Evolutionary conservation across 2,888 invertebrate genomes (phyloP), one percentile per base, ranked within the genome.

Genomic region (Lydus trimaculatus): DNA sequence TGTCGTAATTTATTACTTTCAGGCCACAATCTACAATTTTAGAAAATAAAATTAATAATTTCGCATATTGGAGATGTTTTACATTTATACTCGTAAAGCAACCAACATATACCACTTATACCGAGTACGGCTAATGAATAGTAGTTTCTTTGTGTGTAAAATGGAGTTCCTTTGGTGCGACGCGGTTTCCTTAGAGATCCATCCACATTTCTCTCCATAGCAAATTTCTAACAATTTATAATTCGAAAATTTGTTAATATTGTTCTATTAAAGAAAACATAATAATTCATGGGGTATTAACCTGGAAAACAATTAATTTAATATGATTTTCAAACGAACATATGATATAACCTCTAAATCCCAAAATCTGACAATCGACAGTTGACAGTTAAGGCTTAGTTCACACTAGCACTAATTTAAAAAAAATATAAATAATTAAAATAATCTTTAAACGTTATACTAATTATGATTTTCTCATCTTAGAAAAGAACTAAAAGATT

Each of bases 121-220:
- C 83, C 82, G 71, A 91, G 56, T 9, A 87, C 69, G 31, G 87
- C 87, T 23, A 85, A 75, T 13, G 88, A 88, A 73, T 89, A 85
- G 68, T 85, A 84, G 82, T 91, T 90, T 72, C 90, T 85, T 68
- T 87, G 86, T 71, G 77, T 80, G 73, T 86, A 88, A 61, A 91
- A 88, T 58, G 91, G 91, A 58, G 92, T 91, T 75, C 91, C 91
- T 82, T 86, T 87, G 69, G 90, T 84, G 85, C 88, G 87, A 83
- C 91, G 87, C 72, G 91, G 91, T 87, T 92, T 92, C 82, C 91
- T 76, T 59, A 82, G 73, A 66, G 74, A 79, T 65, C 80, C 80
- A 67, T 83, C 81, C 31, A 83, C 82, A 68, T 83, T 82, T 80
- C 80, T 81, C 76, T 84, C 78, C 81, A 82, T 80, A 64, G 31